A percentile compares a stretch with the other conserved stretches of the same genome.
These are phyloP conservation scores for Penelope pileata DNA, from an alignment of 2,113 vertebrate species.

Conservation along the genomic window DNA sequence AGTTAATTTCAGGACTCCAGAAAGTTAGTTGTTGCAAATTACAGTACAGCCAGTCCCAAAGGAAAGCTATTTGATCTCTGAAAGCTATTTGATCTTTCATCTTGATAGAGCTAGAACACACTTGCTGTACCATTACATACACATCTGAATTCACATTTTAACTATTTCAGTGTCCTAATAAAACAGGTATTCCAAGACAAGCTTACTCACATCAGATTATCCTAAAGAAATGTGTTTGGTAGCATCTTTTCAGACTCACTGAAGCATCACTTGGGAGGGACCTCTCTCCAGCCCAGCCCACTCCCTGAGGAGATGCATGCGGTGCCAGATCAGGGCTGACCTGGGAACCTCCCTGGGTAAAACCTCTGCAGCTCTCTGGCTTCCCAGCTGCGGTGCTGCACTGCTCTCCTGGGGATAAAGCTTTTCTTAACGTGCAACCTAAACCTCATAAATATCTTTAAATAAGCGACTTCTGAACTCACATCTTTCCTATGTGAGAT, in stretches of 20 bases:
- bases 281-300: neutral
- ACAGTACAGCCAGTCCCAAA: neutral
- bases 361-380: too few relatives aligned
- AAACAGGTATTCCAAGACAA: neutral
- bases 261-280: neutral
- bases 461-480: constrained; percentile 1
- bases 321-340: neutral
- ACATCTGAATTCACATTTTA: neutral
- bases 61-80: neutral
- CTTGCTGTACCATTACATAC: neutral
- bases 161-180: neutral
- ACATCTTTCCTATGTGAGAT: neutral
- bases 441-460: neutral
- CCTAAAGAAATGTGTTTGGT: neutral
- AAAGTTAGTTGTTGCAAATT: neutral
- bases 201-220: neutral
- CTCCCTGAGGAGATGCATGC: neutral
- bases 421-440: neutral
- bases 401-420: neutral
- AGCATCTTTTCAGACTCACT: neutral
- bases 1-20: neutral
- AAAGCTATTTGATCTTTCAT: neutral
- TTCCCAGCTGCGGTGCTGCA: neutral
- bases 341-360: neutral
- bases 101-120: neutral